phyloP scores from a whole-genome alignment of 2,888 invertebrate genomes.

The Cancer borealis region DNA sequence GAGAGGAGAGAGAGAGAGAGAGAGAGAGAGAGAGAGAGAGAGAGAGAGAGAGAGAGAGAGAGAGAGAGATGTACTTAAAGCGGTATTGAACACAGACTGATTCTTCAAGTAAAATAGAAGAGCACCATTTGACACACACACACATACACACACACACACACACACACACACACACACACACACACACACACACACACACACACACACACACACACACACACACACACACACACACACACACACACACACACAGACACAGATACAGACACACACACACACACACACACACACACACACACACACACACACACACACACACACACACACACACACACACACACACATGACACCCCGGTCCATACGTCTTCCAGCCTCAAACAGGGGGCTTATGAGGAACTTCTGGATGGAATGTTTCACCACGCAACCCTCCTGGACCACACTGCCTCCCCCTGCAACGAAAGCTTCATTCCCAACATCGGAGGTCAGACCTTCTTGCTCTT shows the following conservation, averaged over 20 bases:
- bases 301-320: neutral
- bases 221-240: neutral
- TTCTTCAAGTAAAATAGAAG: no score
- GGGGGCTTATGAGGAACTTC: conserved; percentile 82
- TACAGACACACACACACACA: no score
- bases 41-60: no score
- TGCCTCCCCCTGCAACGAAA: conserved; percentile 82
- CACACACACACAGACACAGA: no score
- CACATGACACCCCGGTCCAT: neutral
- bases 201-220: neutral
- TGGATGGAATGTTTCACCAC: conserved; percentile 81
- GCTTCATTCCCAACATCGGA: conserved; percentile 81
- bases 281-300: no score
- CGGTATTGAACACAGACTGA: no score
- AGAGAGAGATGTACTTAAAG: no score
- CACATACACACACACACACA: no score
- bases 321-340: neutral
- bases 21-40: no score
- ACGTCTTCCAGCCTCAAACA: conserved; percentile 81
- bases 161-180: neutral
- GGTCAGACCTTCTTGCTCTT: conserved; percentile 79
- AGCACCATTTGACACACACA: no score
- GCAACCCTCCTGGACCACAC: conserved; percentile 82
- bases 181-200: no score
- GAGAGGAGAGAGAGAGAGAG: no score